Conservation (phyloP, 1,140 invertebrate genomes). For the Hydropsyche tenuis region DNA sequence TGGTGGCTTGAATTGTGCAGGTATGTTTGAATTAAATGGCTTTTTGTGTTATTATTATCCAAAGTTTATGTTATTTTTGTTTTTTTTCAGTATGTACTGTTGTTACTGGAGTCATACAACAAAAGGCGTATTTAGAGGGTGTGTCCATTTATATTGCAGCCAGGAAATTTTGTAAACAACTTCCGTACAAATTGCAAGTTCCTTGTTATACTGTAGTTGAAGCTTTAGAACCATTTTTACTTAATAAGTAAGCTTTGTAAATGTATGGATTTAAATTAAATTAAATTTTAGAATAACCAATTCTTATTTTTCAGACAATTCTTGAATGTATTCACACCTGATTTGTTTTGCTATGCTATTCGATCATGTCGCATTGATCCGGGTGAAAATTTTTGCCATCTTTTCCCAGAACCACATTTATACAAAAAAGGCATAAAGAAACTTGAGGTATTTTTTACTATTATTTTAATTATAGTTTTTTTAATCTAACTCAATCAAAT, state of each 20-base stretch:
- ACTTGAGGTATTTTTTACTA: slow-evolving; percentile 32
- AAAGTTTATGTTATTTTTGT: background rate
- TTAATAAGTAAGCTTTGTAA: slow-evolving; percentile 43
- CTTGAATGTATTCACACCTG: slow-evolving; percentile 44
- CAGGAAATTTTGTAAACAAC: slow-evolving; percentile 40
- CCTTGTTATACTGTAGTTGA: slow-evolving; percentile 34
- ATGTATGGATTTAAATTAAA: slow-evolving; percentile 4
- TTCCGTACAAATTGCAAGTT: slow-evolving; percentile 38
- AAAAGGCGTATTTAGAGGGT: slow-evolving; percentile 45
- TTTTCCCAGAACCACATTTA: slow-evolving; percentile 44
- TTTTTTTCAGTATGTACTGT: slow-evolving; percentile 44
- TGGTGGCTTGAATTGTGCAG: slow-evolving; percentile 47
- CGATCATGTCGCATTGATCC: slow-evolving; percentile 36
- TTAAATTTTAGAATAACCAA: background rate
- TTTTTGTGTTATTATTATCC: no score
- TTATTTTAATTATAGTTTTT: slow-evolving; percentile 10
- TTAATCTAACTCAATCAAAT: background rate
- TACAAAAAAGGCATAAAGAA: slow-evolving; percentile 13
- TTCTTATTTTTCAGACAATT: slow-evolving; percentile 38
- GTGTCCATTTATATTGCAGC: slow-evolving; percentile 40
- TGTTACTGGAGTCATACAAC: slow-evolving; percentile 42
- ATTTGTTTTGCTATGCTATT: slow-evolving; percentile 45
- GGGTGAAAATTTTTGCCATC: slow-evolving; percentile 44
- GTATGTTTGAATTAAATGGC: no score
- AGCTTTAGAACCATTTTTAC: slow-evolving; percentile 41